Percentiles rank a stretch among this genome's conserved stretches.
These are phyloP conservation scores for Manis crassicaudata DNA, from an alignment of 2,797 vertebrate genomes.

Conservation along the genomic window DNA sequence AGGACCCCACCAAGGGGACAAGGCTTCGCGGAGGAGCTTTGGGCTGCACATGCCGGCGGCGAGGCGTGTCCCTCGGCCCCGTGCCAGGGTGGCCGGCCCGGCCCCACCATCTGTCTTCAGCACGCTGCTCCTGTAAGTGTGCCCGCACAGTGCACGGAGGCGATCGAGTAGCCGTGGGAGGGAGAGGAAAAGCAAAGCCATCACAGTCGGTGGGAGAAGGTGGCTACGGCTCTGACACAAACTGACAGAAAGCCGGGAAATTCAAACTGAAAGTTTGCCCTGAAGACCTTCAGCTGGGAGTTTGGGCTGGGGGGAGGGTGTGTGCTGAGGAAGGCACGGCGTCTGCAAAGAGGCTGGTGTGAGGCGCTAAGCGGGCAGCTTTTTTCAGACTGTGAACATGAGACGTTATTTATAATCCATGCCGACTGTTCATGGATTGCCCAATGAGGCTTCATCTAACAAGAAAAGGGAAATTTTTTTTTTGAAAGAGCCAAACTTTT, in stretches of 20 bases:
- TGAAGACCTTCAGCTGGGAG: slow-evolving; percentile 44
- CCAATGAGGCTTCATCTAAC: slow-evolving; percentile 17
- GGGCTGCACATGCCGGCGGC: slow-evolving; percentile 75
- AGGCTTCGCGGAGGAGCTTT: slow-evolving; percentile 75
- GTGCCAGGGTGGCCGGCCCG: slow-evolving; percentile 82
- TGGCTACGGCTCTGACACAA: slow-evolving; percentile 48
- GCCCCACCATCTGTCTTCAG: slow-evolving; percentile 86
- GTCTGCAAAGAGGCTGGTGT: not conserved
- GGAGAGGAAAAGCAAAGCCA: slow-evolving; percentile 78
- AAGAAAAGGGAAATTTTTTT: not conserved
- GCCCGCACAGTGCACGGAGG: slow-evolving; percentile 76
- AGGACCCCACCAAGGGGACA: slow-evolving; percentile 68
- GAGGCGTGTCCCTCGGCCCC: slow-evolving; percentile 84
- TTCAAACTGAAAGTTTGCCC: slow-evolving; percentile 78
- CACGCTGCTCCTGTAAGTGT: slow-evolving; percentile 82
- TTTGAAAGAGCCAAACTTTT: not conserved
- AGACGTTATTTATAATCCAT: not conserved
- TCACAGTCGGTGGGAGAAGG: slow-evolving; percentile 61
- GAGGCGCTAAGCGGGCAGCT: not conserved
- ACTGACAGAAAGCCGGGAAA: slow-evolving; percentile 81
- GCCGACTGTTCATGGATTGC: not conserved
- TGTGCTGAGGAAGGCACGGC: rapidly evolving
- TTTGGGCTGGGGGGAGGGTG: not conserved
- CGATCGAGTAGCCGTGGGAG: slow-evolving; percentile 84
- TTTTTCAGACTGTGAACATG: not conserved